Conservation (phyloP, 2,797 vertebrate species). For the Sebastes alutus region DNA sequence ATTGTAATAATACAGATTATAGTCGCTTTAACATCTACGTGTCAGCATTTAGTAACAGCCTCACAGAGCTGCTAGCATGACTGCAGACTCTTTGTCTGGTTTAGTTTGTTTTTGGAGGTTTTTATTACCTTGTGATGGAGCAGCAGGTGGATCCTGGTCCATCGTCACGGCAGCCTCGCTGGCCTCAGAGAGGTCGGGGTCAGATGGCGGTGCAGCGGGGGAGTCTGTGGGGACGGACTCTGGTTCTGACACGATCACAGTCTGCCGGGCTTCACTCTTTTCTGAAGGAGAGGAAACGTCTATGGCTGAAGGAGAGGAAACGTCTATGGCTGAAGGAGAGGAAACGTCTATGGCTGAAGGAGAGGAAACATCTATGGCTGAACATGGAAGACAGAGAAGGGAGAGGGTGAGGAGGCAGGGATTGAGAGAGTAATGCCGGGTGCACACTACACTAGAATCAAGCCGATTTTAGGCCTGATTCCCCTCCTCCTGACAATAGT, state of each 20-base stretch:
- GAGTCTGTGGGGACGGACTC: slow-evolving; percentile 4
- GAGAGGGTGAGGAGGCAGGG: not conserved
- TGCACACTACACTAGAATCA: too few relatives aligned
- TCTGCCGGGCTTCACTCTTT: not conserved
- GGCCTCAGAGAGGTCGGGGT: slow-evolving; percentile 8
- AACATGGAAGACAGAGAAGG: not conserved
- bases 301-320: not conserved
- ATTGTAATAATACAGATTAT: not conserved
- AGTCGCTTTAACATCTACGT: not conserved
- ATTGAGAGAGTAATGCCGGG: rapidly evolving
- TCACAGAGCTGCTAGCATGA: not conserved
- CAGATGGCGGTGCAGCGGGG: not conserved
- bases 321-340: not conserved
- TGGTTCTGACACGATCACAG: slow-evolving; percentile 37
- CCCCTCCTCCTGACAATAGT: too few relatives aligned
- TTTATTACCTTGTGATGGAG: slow-evolving; percentile 49
- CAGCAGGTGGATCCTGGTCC: slow-evolving; percentile 16
- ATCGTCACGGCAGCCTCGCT: not conserved
- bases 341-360: not conserved
- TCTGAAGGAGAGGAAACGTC: slow-evolving; percentile 1
- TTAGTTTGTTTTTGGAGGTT: not conserved
- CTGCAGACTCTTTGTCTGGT: not conserved
- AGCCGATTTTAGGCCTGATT: rapidly evolving
- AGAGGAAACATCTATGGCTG: not conserved
- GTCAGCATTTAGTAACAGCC: not conserved